Evolutionary conservation across 2,797 vertebrate genomes (phyloP).

Genomic region (Poeciliopsis presidionis): DNA sequence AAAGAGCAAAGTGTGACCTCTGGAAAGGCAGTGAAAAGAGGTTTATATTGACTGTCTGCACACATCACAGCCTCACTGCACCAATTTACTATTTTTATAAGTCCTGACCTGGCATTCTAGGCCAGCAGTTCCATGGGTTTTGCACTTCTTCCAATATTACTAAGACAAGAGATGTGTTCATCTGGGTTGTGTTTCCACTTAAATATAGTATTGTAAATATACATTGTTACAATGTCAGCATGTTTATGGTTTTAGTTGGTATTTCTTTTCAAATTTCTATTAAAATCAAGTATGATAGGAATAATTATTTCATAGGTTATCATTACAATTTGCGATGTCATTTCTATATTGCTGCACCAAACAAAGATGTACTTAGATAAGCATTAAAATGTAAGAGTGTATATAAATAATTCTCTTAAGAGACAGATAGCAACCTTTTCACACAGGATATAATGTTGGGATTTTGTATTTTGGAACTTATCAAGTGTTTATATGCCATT

Average conservation of each 20-base stretch:
- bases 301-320: neutral
- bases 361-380: neutral
- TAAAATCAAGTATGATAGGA: neutral
- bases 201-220: neutral
- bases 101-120: conserved; percentile 1
- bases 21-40: neutral
- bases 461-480: neutral
- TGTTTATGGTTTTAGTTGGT: neutral
- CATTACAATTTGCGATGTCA: neutral
- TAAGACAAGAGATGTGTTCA: neutral
- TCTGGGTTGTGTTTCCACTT: neutral
- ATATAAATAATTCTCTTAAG: neutral
- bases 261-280: neutral
- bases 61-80: neutral
- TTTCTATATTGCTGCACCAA: neutral
- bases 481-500: neutral
- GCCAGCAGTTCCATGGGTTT: neutral
- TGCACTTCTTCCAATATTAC: neutral
- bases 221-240: neutral
- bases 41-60: neutral
- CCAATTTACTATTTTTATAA: neutral
- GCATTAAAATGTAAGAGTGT: neutral
- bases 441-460: neutral
- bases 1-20: neutral
- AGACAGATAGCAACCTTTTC: too few species aligned